Percentiles rank a stretch among this genome's conserved stretches.
Evolutionary conservation across 2,888 invertebrate genomes (phyloP).

Genomic region (Nemurella pictetii): DNA sequence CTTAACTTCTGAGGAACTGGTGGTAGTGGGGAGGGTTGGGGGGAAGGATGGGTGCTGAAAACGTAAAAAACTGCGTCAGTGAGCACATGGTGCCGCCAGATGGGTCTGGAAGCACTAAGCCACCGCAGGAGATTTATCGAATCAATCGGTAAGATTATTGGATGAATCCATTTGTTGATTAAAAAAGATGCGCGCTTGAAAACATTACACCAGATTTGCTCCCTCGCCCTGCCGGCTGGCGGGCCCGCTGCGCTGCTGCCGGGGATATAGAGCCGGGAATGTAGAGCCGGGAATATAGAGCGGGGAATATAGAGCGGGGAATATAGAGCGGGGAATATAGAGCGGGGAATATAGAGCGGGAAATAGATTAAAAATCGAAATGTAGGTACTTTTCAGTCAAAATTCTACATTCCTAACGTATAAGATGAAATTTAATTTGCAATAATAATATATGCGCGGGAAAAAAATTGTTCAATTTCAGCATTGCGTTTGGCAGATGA

Average conservation of each 20-base stretch:
- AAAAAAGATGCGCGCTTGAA: neutral
- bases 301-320: too few relatives aligned
- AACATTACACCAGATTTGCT: conserved; percentile 1
- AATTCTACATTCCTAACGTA: neutral
- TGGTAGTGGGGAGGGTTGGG: too few relatives aligned
- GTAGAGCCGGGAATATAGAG: too few relatives aligned
- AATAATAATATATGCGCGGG: neutral
- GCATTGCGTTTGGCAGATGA: neutral
- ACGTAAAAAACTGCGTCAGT: too few relatives aligned
- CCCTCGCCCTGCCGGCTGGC: neutral
- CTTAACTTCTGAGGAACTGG: too few relatives aligned
- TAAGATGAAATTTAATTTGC: neutral
- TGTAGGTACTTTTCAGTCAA: neutral
- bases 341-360: neutral
- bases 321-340: neutral
- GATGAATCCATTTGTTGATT: neutral
- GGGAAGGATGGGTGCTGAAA: too few relatives aligned
- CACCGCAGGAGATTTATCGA: neutral
- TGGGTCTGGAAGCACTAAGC: too few relatives aligned
- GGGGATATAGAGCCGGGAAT: too few relatives aligned
- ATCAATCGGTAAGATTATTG: neutral
- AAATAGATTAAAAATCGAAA: neutral
- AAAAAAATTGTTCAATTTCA: neutral
- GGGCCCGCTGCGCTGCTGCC: too few relatives aligned
- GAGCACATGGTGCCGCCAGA: too few relatives aligned